Evolutionary conservation across 2,888 invertebrate species (phyloP), one percentile per base, ranked within the genome.

Genomic region (Agrenia bidenticulata): DNA sequence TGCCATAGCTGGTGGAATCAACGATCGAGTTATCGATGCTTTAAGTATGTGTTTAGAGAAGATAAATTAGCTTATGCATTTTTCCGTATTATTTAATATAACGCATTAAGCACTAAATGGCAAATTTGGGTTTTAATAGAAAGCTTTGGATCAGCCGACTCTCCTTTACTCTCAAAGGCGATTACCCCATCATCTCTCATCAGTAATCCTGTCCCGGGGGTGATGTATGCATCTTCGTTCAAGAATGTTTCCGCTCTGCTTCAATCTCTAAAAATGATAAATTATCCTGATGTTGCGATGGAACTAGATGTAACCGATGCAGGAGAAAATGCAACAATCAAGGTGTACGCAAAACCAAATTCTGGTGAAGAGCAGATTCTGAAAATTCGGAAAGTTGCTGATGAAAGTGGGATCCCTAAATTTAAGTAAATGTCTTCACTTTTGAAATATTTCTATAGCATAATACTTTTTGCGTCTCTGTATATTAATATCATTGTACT

Each of bases 21-120:
- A 93, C 78, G 95, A 96, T 80, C 95, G 95, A 94, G 82, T 97
- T n/a, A 87, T 89, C 2, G 83, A 84, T 54, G 85, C 88, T 0
- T 32, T 73, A 26, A 27, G 73, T 73, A 66, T 61, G 42, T 42
- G 37, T n/a, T n/a, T n/a, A n/a, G n/a, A n/a, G n/a, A n/a, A n/a
- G n/a, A n/a, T n/a, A n/a, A n/a, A n/a, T n/a, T n/a, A 11, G 13
- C n/a, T 15, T 27, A 17, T 55, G 11, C 17, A 32, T 27, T 55
- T 55, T 13, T 32, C 5, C 5, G 26, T 27, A 51, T 51, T 24
- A 2, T 24, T 4, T 32, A 32, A n/a, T n/a, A n/a, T n/a, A n/a
- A n/a, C n/a, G n/a, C n/a, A n/a, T n/a, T 39, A 39, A 39, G 13
- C 13, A 39, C 11, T 39, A 11, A 49, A 17, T 17, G 19, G 7